Percentiles rank a stretch among this genome's conserved stretches.
Evolutionary conservation across 2,888 invertebrate species (phyloP).

Genomic region (Aphodius granarius): DNA sequence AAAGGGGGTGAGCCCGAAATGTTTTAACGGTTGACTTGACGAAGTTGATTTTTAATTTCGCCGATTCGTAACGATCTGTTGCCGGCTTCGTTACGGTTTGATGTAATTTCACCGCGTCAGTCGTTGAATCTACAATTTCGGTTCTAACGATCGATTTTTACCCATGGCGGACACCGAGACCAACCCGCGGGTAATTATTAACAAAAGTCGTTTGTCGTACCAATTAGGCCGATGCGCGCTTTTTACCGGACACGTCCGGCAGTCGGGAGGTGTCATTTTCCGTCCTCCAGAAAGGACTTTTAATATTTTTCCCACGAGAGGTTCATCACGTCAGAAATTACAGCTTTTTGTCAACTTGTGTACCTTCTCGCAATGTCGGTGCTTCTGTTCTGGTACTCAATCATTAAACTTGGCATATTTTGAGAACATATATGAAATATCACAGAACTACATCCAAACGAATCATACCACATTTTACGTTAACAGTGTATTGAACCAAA

Average conservation of each 20-base stretch:
- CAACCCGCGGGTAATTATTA: background rate
- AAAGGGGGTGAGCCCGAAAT: conserved; percentile 28
- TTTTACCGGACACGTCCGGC: background rate
- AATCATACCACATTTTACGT: no score
- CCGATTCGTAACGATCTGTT: conserved; percentile 26
- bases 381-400: background rate
- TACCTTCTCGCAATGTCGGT: background rate
- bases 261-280: background rate
- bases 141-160: conserved; percentile 12
- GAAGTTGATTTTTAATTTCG: conserved; percentile 27
- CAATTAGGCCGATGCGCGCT: background rate
- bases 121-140: conserved; percentile 2
- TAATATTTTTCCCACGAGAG: background rate
- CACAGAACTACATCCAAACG: no score
- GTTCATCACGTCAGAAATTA: background rate
- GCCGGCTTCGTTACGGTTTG: conserved; percentile 22
- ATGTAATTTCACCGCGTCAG: conserved; percentile 16
- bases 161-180: background rate
- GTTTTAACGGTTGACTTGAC: conserved; percentile 29
- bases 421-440: no score
- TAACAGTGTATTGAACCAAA: no score
- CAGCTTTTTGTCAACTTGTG: background rate
- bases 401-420: background rate
- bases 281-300: background rate
- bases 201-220: background rate